These are phyloP conservation scores for Pipistrellus pipistrellus DNA, from an alignment of 2,797 vertebrate genomes.

Conservation along the genomic window DNA sequence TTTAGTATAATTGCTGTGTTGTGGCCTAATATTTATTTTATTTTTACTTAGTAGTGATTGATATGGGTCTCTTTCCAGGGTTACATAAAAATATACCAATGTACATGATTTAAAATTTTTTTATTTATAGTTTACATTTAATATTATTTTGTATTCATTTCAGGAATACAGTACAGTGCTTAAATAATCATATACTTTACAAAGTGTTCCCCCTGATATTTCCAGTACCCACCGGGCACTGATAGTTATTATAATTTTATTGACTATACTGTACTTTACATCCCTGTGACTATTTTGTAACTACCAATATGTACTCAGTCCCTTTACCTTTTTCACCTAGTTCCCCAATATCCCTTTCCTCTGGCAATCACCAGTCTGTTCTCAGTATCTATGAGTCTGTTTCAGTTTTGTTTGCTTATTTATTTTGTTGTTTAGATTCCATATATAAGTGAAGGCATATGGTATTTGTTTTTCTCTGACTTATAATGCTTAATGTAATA, in stretches of 20 bases:
- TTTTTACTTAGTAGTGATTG: neutral
- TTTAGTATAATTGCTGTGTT: neutral
- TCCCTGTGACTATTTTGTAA: neutral
- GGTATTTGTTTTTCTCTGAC: neutral
- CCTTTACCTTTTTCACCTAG: neutral
- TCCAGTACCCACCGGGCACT: neutral
- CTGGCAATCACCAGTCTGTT: neutral
- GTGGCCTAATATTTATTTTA: neutral
- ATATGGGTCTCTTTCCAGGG: neutral
- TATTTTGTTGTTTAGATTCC: neutral
- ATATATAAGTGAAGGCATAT: neutral
- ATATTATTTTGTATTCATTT: neutral
- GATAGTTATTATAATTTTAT: neutral
- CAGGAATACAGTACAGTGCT: neutral
- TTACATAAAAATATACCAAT: constrained; percentile 28
- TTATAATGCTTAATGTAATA: neutral
- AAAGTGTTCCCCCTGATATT: neutral
- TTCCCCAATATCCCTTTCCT: neutral
- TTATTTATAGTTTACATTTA: neutral
- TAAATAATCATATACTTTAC: neutral
- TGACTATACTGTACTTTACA: neutral
- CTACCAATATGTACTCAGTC: neutral
- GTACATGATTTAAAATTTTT: neutral
- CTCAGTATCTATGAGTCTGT: neutral
- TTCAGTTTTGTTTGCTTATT: neutral